Conservation (phyloP, 1,140 invertebrate genomes). For the Macrosteles quadrilineatus region DNA sequence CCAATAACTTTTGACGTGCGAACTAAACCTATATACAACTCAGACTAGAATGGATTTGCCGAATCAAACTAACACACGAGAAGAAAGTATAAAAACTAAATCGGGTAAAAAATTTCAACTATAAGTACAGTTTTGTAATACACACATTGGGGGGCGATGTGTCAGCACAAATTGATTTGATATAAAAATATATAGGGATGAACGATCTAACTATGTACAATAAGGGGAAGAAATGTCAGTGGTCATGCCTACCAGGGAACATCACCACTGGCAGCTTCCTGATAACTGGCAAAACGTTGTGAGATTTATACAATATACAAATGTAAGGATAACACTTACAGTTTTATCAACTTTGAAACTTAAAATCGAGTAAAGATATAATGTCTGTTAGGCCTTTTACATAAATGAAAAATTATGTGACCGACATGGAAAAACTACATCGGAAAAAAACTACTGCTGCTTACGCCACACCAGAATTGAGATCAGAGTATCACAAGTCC, state of each 20-base stretch:
- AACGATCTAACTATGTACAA: constrained; percentile 25
- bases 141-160: neutral
- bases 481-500: constrained; percentile 13
- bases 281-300: too few relatives aligned
- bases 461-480: constrained; percentile 17
- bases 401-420: constrained; percentile 1
- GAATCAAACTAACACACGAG: constrained; percentile 20
- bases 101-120: constrained; percentile 24
- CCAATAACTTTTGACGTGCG: constrained; percentile 4
- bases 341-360: neutral
- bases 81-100: constrained; percentile 31
- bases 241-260: too few relatives aligned
- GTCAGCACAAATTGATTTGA: constrained; percentile 16
- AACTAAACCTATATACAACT: constrained; percentile 18
- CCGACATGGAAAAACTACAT: neutral
- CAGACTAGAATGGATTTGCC: constrained; percentile 31
- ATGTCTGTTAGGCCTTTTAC: constrained; percentile 23
- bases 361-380: neutral
- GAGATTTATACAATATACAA: constrained; percentile 7
- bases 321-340: constrained; percentile 18
- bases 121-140: constrained; percentile 20
- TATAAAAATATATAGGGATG: constrained; percentile 28
- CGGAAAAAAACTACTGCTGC: constrained; percentile 12
- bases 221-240: neutral
- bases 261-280: too few relatives aligned